A percentile compares a stretch with the other conserved stretches of the same genome.
Evolutionary conservation across 2,113 vertebrate species (phyloP).

Genomic region (Donacobius atricapilla): DNA sequence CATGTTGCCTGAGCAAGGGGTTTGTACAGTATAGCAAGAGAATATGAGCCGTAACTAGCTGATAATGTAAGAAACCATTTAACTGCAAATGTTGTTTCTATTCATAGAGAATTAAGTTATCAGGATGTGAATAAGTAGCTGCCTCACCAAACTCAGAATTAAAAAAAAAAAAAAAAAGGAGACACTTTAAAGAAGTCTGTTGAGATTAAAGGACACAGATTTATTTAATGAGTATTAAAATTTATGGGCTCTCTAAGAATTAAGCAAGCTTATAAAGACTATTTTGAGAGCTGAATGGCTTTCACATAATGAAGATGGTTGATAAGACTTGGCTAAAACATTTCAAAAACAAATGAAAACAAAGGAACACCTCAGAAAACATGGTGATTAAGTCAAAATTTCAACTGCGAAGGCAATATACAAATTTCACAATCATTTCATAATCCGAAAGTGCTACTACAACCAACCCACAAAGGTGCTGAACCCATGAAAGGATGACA

Average conservation of each 20-base stretch:
- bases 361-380: slow-evolving; percentile 32
- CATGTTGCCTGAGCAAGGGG: neutral
- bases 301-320: slow-evolving; percentile 33
- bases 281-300: slow-evolving; percentile 38
- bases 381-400: neutral
- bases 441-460: neutral
- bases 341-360: slow-evolving; percentile 14
- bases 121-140: neutral
- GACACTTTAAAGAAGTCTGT: neutral
- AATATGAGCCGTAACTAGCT: neutral
- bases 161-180: neutral
- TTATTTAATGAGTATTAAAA: slow-evolving; percentile 43
- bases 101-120: slow-evolving; percentile 11
- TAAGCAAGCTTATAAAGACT: slow-evolving; percentile 9
- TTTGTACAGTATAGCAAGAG: neutral
- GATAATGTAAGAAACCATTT: neutral
- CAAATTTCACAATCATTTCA: slow-evolving; percentile 35
- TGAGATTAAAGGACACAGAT: slow-evolving; percentile 41
- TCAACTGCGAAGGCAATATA: slow-evolving; percentile 12
- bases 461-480: slow-evolving; percentile 31
- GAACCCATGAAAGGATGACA: slow-evolving; percentile 59
- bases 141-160: neutral
- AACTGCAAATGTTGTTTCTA: slow-evolving; percentile 17
- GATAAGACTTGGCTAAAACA: slow-evolving; percentile 29
- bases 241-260: slow-evolving; percentile 24